Base-by-base conservation (phyloP, 2,113 vertebrate genomes). In the Mormyrus iriodes region DNA sequence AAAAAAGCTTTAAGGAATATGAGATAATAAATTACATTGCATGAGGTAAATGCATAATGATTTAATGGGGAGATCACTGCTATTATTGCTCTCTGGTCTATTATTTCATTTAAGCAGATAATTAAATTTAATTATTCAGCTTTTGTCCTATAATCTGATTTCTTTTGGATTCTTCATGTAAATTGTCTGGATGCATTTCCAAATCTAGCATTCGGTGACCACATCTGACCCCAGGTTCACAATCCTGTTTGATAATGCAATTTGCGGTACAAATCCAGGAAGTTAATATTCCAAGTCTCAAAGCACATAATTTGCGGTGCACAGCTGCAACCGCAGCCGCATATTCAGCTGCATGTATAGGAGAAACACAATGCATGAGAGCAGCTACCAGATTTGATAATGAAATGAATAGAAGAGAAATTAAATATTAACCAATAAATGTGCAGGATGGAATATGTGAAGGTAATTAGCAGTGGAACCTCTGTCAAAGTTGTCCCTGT, bases 51-150 rank as follows among this genome's bases (percentile, higher is more conserved):
- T 91, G 90, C 89, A 88, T 82, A 73, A 90, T 91, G 91, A 93
- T 93, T 93, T 93, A 93, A 91, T 91, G 90, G 89, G 91, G 93
- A 92, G 92, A 94, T 90, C 88, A 51, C 90, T 88, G 90, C 90
- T 94, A 93, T 94, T 92, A 95, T 92, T 94, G 92, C 90, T 91
- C 91, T 93, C 91, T 73, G 85, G 91, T 93, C 92, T 92, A 93
- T 95, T 94, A 94, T 95, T 93, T 93, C 89, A 90, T 92, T 88
- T 91, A 91, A 69, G 87, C 91, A 94, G 92, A 94, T 93, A 94
- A 95, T 94, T 96, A 89, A 94, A 95, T 94, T 94, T 93, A 95
- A 95, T 95, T 94, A 95, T 95, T 94, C 93, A 90, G 89, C 79
- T 84, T 94, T 90, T 94, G 90, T 92, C 92, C 90, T 93, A 89